Conservation (phyloP, 1,140 invertebrate species). For the Nasonia giraulti region DNA sequence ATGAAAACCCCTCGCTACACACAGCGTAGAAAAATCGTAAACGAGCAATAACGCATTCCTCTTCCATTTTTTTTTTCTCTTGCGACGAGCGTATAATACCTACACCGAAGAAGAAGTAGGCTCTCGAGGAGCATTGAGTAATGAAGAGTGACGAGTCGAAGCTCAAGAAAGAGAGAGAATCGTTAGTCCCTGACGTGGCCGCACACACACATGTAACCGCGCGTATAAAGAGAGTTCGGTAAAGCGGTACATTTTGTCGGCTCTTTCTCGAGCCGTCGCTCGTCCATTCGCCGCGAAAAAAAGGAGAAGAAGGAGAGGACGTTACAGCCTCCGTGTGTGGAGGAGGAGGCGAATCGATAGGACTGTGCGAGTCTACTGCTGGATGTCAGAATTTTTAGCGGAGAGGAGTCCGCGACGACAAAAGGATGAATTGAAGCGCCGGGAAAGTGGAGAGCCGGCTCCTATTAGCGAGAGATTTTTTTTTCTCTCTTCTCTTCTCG, state of each 20-base stretch:
- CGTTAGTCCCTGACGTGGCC: slow-evolving; percentile 23
- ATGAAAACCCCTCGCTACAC: no score
- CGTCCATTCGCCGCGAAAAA: background rate
- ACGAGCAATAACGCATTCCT: background rate
- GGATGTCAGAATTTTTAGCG: slow-evolving; percentile 7
- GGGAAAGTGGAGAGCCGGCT: background rate
- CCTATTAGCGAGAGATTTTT: background rate
- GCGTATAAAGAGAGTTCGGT: slow-evolving; percentile 21
- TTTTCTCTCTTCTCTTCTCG: background rate
- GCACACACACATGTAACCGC: background rate
- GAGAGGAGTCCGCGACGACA: background rate
- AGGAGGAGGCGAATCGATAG: background rate
- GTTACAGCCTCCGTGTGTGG: background rate
- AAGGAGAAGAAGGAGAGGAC: background rate
- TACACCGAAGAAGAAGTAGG: background rate
- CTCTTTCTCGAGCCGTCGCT: background rate
- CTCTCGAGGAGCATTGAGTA: background rate
- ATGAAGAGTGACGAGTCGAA: slow-evolving; percentile 34
- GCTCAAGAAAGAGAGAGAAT: slow-evolving; percentile 14
- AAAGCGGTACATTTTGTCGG: slow-evolving; percentile 45
- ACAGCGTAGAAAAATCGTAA: background rate
- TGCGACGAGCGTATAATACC: background rate
- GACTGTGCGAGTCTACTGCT: background rate
- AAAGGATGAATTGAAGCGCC: slow-evolving; percentile 1
- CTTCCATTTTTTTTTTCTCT: background rate